These are phyloP conservation scores for Catharus bicknelli DNA, from an alignment of 2,113 vertebrate species.

Conservation along the genomic window DNA sequence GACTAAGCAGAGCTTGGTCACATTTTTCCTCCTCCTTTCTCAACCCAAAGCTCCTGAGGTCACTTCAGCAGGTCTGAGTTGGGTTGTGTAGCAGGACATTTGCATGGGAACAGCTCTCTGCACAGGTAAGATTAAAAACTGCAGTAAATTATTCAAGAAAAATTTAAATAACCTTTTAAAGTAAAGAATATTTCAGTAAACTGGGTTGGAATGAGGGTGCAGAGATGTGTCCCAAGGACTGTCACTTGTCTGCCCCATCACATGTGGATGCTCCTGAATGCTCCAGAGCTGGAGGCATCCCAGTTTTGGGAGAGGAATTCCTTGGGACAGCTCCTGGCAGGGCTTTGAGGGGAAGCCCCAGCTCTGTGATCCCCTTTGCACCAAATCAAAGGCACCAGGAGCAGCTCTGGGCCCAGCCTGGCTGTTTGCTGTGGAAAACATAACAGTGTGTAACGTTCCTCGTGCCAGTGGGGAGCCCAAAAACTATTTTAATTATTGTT, in stretches of 20 bases:
- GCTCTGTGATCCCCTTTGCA: neutral
- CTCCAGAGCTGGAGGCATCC: neutral
- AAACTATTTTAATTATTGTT: conserved; percentile 36
- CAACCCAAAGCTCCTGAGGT: neutral
- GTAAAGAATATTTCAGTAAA: neutral
- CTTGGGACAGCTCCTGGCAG: fast-evolving
- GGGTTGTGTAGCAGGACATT: fast-evolving
- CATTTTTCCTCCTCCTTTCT: neutral
- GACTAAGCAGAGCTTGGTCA: neutral
- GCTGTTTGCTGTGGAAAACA: conserved; percentile 31
- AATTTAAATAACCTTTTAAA: neutral
- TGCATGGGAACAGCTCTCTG: neutral
- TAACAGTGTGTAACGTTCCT: neutral
- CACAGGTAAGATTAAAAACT: neutral
- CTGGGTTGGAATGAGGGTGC: fast-evolving
- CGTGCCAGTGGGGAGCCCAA: conserved; percentile 3
- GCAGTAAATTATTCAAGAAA: neutral
- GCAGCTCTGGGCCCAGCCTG: neutral
- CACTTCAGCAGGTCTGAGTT: neutral
- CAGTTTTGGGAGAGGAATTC: fast-evolving
- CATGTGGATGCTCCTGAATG: neutral
- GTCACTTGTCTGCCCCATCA: neutral
- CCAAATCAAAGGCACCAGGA: neutral
- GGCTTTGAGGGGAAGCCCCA: neutral
- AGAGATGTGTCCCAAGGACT: fast-evolving